phyloP scores from a whole-genome alignment of 1,140 invertebrate genomes.

The Drosophila sp. region DNA sequence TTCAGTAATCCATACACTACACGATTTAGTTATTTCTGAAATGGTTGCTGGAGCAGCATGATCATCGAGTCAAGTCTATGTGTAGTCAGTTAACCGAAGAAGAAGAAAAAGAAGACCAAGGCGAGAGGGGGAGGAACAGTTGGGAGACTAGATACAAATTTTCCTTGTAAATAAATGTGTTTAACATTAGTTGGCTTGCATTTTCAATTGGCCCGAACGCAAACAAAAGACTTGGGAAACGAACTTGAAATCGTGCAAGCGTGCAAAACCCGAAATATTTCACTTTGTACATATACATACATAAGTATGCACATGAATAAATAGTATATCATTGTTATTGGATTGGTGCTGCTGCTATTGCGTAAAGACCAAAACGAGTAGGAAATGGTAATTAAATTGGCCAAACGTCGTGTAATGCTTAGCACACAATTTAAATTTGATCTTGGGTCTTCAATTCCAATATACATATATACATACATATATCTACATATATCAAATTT shows the following conservation, averaged over 20 bases:
- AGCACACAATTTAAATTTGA: background rate
- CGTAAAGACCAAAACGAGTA: constrained; percentile 22
- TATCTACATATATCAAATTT: too few species aligned
- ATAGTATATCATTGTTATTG: constrained; percentile 26
- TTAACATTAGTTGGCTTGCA: constrained; percentile 33
- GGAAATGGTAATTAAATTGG: constrained; percentile 3
- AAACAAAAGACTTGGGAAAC: constrained; percentile 75
- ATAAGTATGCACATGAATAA: constrained; percentile 3
- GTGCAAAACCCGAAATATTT: constrained; percentile 23
- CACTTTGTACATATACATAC: background rate
- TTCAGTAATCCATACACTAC: constrained; percentile 69
- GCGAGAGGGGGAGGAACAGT: constrained; percentile 28
- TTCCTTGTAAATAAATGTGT: constrained; percentile 74
- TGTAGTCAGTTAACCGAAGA: constrained; percentile 42
- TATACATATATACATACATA: too few species aligned
- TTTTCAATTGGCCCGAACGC: constrained; percentile 40
- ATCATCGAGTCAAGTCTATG: constrained; percentile 34
- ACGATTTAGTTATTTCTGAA: constrained; percentile 68
- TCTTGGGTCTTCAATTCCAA: background rate
- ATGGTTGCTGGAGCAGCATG: background rate
- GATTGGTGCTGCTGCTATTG: constrained; percentile 16
- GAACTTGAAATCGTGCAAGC: constrained; percentile 71
- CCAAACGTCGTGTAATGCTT: background rate
- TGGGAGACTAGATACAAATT: constrained; percentile 57
- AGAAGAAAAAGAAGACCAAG: background rate